A percentile compares a stretch with the other conserved stretches of the same genome.
Evolutionary conservation across 2,797 vertebrate species (phyloP).

Genomic region (Vespertilio murinus): DNA sequence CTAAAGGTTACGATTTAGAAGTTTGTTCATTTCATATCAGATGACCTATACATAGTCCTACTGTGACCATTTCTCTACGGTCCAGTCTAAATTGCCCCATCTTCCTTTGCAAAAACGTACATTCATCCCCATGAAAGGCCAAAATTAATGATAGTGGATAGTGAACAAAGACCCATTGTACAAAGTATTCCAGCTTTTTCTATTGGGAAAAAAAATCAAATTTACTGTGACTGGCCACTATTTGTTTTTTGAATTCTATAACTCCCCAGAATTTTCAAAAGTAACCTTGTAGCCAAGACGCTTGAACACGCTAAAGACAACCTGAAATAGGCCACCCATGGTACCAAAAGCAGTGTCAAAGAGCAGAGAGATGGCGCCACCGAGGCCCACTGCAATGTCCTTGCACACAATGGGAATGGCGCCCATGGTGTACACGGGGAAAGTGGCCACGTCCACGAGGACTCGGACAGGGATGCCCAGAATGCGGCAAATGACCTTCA

Average conservation of each 20-base stretch:
- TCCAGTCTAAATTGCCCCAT: constrained; percentile 58
- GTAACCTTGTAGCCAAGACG: constrained; percentile 79
- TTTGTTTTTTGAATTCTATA: constrained; percentile 21
- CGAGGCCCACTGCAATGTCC: constrained; percentile 81
- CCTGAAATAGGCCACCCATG: constrained; percentile 80
- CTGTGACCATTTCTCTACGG: not conserved
- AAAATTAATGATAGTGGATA: constrained; percentile 75
- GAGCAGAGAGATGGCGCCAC: constrained; percentile 78
- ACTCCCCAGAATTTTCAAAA: constrained; percentile 77
- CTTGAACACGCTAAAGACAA: constrained; percentile 75
- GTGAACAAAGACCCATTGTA: constrained; percentile 53
- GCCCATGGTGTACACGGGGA: constrained; percentile 83
- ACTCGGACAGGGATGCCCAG: constrained; percentile 82
- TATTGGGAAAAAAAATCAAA: constrained; percentile 21
- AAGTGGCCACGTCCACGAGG: constrained; percentile 83
- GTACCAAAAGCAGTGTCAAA: constrained; percentile 76
- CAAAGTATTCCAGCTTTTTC: constrained; percentile 36
- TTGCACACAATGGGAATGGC: constrained; percentile 83
- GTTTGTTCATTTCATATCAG: not conserved
- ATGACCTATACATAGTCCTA: not conserved
- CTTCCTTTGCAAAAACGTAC: not conserved
- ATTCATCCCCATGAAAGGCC: constrained; percentile 38
- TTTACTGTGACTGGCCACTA: not conserved
- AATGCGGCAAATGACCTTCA: constrained; percentile 76
- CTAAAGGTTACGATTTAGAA: constrained; percentile 19